phyloP scores from a whole-genome alignment of 2,797 vertebrate species.

The Catostomus latipinnis region DNA sequence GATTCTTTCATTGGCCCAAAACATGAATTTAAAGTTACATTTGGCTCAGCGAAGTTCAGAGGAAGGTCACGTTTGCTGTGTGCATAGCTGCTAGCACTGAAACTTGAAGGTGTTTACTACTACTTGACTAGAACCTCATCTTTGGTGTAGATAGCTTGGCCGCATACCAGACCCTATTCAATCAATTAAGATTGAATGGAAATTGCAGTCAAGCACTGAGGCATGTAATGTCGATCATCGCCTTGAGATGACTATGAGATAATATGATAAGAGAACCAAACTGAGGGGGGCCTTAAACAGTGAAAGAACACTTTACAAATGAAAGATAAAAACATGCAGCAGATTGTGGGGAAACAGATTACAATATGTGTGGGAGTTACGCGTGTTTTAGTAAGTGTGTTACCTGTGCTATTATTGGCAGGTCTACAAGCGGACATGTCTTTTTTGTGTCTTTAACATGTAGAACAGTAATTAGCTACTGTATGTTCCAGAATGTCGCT shows the following conservation, averaged over 20 bases:
- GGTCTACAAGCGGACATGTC: not conserved
- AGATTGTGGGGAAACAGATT: not conserved
- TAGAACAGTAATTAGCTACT: not conserved
- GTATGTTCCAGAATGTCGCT: not conserved
- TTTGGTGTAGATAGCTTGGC: conserved; percentile 12
- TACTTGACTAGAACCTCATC: conserved; percentile 6
- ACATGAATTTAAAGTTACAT: not conserved
- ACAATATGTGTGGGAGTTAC: conserved; percentile 8
- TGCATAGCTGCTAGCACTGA: not conserved
- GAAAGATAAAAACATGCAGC: not conserved
- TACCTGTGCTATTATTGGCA: not conserved
- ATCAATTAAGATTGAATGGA: conserved; percentile 37
- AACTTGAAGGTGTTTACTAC: conserved; percentile 6
- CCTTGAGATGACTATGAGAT: conserved; percentile 31
- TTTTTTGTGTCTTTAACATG: conserved; percentile 21
- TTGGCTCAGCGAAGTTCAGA: not conserved
- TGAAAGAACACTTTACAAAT: not conserved
- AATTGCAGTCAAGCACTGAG: conserved; percentile 35
- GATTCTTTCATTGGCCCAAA: not conserved
- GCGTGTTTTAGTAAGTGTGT: not conserved
- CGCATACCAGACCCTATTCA: conserved; percentile 25
- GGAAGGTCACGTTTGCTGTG: not conserved
- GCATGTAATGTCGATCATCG: conserved; percentile 33
- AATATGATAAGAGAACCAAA: conserved; percentile 21
- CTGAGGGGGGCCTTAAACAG: not conserved